Evolutionary conservation across 2,888 invertebrate genomes (phyloP).

Genomic region (Thecocarcelia acutangulata): DNA sequence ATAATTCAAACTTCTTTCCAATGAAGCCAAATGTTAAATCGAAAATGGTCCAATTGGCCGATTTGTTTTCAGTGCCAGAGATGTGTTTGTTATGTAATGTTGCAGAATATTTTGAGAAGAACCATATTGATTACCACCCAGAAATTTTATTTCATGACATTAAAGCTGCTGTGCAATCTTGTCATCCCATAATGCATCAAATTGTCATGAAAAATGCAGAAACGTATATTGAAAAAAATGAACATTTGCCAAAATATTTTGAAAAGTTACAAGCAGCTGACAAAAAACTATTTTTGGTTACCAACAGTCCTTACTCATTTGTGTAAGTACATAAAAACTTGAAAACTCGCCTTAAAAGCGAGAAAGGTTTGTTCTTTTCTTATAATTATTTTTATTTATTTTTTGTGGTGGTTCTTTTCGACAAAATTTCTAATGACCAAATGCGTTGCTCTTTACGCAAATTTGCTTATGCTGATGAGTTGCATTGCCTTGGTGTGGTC

Average conservation of each 20-base stretch:
- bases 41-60: constrained; percentile 96
- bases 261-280: constrained; percentile 87
- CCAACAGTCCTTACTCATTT: constrained; percentile 97
- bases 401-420: background rate
- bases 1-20: background rate
- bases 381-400: no score
- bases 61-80: constrained; percentile 98
- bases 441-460: no score
- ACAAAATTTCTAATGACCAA: no score
- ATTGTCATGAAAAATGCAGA: constrained; percentile 91
- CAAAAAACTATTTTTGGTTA: constrained; percentile 96
- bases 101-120: constrained; percentile 93
- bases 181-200: constrained; percentile 94
- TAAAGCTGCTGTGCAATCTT: constrained; percentile 92
- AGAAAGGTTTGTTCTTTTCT: background rate
- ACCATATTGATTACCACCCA: constrained; percentile 96
- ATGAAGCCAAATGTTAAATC: constrained; percentile 78
- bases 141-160: constrained; percentile 97
- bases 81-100: constrained; percentile 96
- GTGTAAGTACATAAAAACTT: constrained; percentile 85
- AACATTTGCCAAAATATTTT: constrained; percentile 88
- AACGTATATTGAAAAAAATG: constrained; percentile 90
- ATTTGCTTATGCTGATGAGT: no score
- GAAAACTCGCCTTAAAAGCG: background rate
- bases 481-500: no score